Evolutionary conservation across 2,888 invertebrate genomes (phyloP), one percentile per base, ranked within the genome.

Genomic region (Hemistola chrysoprasaria): DNA sequence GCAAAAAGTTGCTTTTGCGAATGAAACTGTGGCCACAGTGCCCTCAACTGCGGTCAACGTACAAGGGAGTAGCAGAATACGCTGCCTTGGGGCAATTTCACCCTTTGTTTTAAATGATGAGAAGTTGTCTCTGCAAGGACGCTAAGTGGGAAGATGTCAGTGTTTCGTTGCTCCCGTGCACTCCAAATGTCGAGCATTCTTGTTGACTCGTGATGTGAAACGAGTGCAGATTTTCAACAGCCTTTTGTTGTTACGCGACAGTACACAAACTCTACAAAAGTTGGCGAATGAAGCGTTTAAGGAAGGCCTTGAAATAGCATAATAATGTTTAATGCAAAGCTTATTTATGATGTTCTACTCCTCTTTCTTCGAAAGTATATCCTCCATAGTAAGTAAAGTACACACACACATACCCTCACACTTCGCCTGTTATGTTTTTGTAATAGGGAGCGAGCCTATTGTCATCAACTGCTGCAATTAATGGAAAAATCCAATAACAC

Each of bases 31-130:
- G 53, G 45, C 59, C 62, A 52, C 62, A 65, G 56, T 50, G 53
- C 53, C 51, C 65, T 75, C 63, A 45, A 67, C 67, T 69, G 79
- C 82, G 82, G 83, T 83, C 81, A 83, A 75, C 60, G 77, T 53
- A 70, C 75, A 74, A 60, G 51, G 53, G 62, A 66, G 68, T 68
- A 33, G 66, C 50, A 64, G 73, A 73, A 66, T 69, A 65, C 67
- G 65, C 67, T 53, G 67, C 78, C 78, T n/a, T 53, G 70, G 59
- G 71, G 78, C 78, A 73, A 77, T 82, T 80, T 78, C 66, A 72
- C 62, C 80, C 75, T 81, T 84, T 85, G 84, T 86, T 78, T 76
- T 73, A 79, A 83, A 81, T 79, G 74, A 79, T 72, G 71, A 75
- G 71, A 62, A 73, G 75, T 73, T 70, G 70, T 72, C 76, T 74